Evolutionary conservation across 2,113 vertebrate genomes (phyloP).

Genomic region (Tachysurus fulvidraco): DNA sequence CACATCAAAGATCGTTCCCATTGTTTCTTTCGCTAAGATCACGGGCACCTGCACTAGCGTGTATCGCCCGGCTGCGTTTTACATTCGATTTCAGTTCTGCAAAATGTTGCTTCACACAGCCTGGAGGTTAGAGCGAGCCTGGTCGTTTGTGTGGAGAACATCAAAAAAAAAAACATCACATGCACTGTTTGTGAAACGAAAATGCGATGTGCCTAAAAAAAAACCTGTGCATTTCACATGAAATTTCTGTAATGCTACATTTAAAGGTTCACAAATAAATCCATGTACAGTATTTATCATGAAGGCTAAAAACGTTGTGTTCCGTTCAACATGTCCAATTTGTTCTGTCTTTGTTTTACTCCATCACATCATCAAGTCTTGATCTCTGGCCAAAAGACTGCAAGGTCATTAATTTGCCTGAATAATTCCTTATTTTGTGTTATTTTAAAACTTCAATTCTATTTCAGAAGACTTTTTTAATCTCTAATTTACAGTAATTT

Average conservation of each 20-base stretch:
- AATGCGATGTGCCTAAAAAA: neutral
- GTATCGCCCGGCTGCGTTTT: slow-evolving; percentile 1
- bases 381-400: neutral
- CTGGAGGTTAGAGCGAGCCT: neutral
- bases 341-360: neutral
- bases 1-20: slow-evolving; percentile 68
- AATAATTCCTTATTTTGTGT: neutral
- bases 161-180: neutral
- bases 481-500: neutral
- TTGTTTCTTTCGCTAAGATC: slow-evolving; percentile 52
- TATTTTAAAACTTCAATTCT: neutral
- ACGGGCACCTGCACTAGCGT: slow-evolving; percentile 32
- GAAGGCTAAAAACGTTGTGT: neutral
- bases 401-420: neutral
- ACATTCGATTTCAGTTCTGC: slow-evolving; percentile 12
- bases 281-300: neutral
- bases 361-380: neutral
- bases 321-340: too few species aligned
- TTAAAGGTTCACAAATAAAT: too few species aligned
- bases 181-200: neutral
- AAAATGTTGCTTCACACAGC: neutral
- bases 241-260: neutral
- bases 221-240: neutral
- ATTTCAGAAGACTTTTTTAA: neutral
- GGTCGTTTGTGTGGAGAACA: neutral